Conservation (phyloP, 1,140 invertebrate genomes). For the Ceratosolen fusciceps region DNA sequence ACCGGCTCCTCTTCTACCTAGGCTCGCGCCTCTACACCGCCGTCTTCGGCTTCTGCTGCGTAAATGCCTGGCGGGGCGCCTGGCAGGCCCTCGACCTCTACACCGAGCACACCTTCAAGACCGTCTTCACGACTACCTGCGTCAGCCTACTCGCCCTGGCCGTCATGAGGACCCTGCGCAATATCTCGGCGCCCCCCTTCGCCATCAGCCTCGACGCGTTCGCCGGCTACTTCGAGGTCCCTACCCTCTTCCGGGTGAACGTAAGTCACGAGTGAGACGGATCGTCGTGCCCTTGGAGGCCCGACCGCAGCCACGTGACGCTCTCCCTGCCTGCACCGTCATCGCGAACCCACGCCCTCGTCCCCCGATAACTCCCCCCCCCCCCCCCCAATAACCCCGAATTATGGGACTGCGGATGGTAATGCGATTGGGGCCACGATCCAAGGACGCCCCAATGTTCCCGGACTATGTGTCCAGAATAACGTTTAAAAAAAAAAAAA, state of each 20-base stretch:
- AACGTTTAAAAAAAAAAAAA: too few relatives aligned
- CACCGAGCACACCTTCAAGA: conserved; percentile 73
- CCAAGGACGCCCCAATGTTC: too few relatives aligned
- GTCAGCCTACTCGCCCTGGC: conserved; percentile 78
- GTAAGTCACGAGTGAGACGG: too few relatives aligned
- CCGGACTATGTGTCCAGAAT: too few relatives aligned
- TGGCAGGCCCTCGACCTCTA: conserved; percentile 83
- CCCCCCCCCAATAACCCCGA: too few relatives aligned
- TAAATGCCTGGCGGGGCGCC: conserved; percentile 87
- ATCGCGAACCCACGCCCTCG: too few relatives aligned
- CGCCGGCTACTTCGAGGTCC: conserved; percentile 84
- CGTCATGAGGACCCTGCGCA: conserved; percentile 79
- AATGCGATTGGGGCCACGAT: too few relatives aligned
- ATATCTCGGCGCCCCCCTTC: conserved; percentile 86
- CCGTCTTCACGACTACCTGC: conserved; percentile 75
- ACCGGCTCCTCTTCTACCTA: conserved; percentile 79
- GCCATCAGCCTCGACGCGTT: conserved; percentile 81
- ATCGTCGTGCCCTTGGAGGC: not conserved
- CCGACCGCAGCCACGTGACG: not conserved
- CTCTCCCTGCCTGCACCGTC: too few relatives aligned
- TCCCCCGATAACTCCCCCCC: too few relatives aligned
- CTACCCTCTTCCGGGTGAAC: conserved; percentile 83
- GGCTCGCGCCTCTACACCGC: conserved; percentile 82
- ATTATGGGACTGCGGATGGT: too few relatives aligned
- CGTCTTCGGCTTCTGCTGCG: conserved; percentile 82